phyloP scores from a whole-genome alignment of 2,797 vertebrate genomes.

The Toxotes lorentzi region DNA sequence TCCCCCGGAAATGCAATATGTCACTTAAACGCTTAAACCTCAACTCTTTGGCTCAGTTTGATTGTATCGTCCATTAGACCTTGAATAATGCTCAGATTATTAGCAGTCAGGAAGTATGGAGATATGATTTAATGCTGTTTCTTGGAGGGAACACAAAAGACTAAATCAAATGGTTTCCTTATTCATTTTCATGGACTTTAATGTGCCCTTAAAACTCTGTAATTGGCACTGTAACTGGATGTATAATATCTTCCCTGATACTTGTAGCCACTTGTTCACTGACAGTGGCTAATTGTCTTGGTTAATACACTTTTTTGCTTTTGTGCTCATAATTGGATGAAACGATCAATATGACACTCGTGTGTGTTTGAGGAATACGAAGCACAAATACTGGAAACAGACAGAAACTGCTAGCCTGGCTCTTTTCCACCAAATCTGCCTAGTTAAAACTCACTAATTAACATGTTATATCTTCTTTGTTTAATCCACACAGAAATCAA shows the following conservation, averaged over 20 bases:
- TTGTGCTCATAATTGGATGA: background rate
- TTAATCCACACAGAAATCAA: too few species aligned
- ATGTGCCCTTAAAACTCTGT: slow-evolving; percentile 54
- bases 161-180: slow-evolving; percentile 53
- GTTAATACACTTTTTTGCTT: background rate
- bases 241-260: slow-evolving; percentile 45
- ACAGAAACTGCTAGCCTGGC: too few species aligned
- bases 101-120: slow-evolving; percentile 39
- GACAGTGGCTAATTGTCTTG: slow-evolving; percentile 55
- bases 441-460: too few species aligned
- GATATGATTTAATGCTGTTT: slow-evolving; percentile 60
- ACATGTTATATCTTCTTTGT: too few species aligned
- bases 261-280: slow-evolving; percentile 47
- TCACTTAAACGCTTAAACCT: slow-evolving; percentile 10
- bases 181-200: slow-evolving; percentile 62
- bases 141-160: slow-evolving; percentile 55
- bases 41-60: slow-evolving; percentile 39
- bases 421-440: too few species aligned
- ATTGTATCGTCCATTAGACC: slow-evolving; percentile 49
- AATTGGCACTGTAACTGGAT: slow-evolving; percentile 43
- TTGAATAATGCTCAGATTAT: slow-evolving; percentile 56
- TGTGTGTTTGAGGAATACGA: background rate
- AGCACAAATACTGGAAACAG: too few species aligned
- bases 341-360: too few species aligned
- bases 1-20: slow-evolving; percentile 19